These are phyloP conservation scores for Engystomops pustulosus DNA, from an alignment of 2,113 vertebrate species.

Conservation along the genomic window DNA sequence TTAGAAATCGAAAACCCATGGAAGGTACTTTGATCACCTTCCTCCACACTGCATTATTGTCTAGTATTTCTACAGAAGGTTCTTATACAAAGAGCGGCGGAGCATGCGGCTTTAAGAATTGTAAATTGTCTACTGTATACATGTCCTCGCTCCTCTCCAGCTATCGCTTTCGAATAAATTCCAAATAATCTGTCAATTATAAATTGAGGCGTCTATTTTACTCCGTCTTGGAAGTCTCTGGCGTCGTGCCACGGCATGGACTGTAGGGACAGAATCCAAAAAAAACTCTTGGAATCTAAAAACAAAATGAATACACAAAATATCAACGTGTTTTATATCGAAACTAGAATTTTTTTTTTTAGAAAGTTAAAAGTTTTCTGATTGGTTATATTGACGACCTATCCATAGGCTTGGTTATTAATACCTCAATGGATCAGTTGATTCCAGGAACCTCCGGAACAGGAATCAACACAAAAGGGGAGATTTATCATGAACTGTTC, in stretches of 20 bases:
- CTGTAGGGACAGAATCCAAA: background rate
- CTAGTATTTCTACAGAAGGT: slow-evolving; percentile 54
- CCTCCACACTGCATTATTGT: slow-evolving; percentile 54
- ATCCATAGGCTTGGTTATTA: too few species aligned
- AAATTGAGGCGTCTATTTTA: background rate
- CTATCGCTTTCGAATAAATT: slow-evolving; percentile 29
- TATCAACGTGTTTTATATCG: too few species aligned
- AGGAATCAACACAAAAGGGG: too few species aligned
- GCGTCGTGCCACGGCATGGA: background rate
- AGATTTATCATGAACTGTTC: too few species aligned
- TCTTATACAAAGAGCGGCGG: slow-evolving; percentile 47
- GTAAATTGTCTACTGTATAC: slow-evolving; percentile 51
- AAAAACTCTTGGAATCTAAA: too few species aligned
- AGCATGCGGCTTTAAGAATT: slow-evolving; percentile 55
- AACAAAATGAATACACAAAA: too few species aligned
- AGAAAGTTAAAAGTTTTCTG: too few species aligned
- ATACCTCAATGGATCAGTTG: too few species aligned
- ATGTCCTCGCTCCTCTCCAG: slow-evolving; percentile 15
- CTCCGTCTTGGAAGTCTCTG: slow-evolving; percentile 22
- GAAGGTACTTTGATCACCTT: slow-evolving; percentile 54
- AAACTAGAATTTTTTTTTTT: too few species aligned
- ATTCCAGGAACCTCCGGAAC: too few species aligned
- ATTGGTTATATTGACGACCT: too few species aligned
- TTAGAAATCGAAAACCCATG: slow-evolving; percentile 56
- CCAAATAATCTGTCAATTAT: slow-evolving; percentile 42